Base-by-base conservation (phyloP, 2,113 vertebrate genomes). In the Tonatia bakeri region DNA sequence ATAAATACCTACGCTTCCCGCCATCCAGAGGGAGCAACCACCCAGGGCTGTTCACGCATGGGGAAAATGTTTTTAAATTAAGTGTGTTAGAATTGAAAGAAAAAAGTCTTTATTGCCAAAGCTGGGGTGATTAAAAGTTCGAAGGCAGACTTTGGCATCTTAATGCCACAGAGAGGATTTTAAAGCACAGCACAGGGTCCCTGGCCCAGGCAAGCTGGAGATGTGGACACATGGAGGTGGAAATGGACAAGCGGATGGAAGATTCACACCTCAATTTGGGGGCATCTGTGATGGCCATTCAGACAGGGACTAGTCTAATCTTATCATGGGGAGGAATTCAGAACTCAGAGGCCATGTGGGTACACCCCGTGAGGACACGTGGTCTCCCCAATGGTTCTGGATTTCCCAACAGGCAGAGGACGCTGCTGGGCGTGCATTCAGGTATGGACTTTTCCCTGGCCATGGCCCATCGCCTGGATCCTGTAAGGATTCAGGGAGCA, bases 21-120 rank as follows among this genome's bases (percentile, higher is more conserved):
- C 52, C 31, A 0, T 4, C 2, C 17, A n/a, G 36, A 45, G 65
- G 24, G 28, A 50, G 24, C 6, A 36, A 13, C 52, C 79, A 70
- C 65, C 26, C 20, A 13, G 24, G 36, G n/a, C 56, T 54, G 50
- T 31, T 17, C 33, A 4, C 0, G 2, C 4, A 0, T 43, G 24
- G 36, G 61, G 1, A 45, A 61, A 43, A 43, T 15, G 22, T 9
- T 56, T 52, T 77, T 31, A 75, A 70, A 33, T 26, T 43, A 17
- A 36, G 0, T 7, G 13, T 83, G 20, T 65, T 12, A 0, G 15
- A 87, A 54, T 73, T 24, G 52, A 82, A 91, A 85, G 33, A 76
- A 54, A 33, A 47, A 45, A 36, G 52, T 6, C 8, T 82, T n/a
- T 5, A 31, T 31, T 14, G 26, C 70, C 28, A 36, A 52, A 93